Percentiles rank a stretch among this genome's conserved stretches.
Conservation (phyloP, 2,888 invertebrate genomes). For the Caprella mutica region DNA sequence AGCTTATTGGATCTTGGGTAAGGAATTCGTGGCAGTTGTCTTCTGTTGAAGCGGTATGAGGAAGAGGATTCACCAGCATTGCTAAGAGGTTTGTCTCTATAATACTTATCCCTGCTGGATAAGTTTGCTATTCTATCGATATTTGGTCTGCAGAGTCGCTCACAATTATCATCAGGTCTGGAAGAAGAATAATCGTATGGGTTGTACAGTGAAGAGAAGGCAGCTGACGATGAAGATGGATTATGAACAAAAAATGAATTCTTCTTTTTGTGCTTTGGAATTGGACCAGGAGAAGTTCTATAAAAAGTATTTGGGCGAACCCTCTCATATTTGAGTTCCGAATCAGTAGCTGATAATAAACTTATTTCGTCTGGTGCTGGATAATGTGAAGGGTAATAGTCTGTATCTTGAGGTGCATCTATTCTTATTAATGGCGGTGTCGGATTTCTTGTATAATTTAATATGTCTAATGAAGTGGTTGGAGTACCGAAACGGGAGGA, state of each 20-base stretch:
- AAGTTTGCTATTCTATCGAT: too few relatives aligned
- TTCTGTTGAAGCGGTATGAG: neutral
- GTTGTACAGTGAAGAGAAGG: conserved; percentile 6
- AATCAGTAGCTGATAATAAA: conserved; percentile 30
- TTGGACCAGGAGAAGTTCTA: conserved; percentile 24
- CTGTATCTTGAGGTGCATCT: conserved; percentile 27
- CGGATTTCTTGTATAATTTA: conserved; percentile 2
- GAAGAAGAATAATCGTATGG: conserved; percentile 10
- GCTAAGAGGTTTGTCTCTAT: too few relatives aligned
- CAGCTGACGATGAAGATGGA: conserved; percentile 9
- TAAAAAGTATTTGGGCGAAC: conserved; percentile 28
- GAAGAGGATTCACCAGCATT: too few relatives aligned
- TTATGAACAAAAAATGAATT: conserved; percentile 13
- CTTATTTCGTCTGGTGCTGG: conserved; percentile 27
- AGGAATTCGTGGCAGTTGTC: conserved; percentile 9
- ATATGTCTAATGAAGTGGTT: conserved; percentile 6
- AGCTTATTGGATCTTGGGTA: neutral
- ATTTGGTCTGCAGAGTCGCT: too few relatives aligned
- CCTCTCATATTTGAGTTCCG: conserved; percentile 29
- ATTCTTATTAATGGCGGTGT: conserved; percentile 13
- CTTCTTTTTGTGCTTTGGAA: conserved; percentile 23
- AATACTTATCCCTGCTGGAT: too few relatives aligned
- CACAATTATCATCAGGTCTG: too few relatives aligned
- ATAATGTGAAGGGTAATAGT: conserved; percentile 18
- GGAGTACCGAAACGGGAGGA: conserved; percentile 28